Percentiles rank a stretch among this genome's conserved stretches.
Evolutionary conservation across 2,113 vertebrate genomes (phyloP).

Genomic region (Otocyon megalotis): DNA sequence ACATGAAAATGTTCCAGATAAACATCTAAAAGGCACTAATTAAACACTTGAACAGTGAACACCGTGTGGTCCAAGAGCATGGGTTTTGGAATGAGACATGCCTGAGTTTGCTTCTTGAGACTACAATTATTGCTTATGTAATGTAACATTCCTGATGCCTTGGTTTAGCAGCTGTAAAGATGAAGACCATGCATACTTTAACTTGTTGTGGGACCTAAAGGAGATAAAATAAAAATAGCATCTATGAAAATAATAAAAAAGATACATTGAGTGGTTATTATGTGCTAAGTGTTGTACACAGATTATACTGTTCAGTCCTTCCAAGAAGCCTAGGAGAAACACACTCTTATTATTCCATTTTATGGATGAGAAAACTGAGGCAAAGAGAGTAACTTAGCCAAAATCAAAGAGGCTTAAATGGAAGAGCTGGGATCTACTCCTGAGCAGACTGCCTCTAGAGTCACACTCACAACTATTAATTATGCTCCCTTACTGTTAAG

Average conservation of each 20-base stretch:
- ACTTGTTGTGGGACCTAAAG: not conserved
- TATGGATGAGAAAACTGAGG: not conserved
- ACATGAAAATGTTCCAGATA: too few species aligned
- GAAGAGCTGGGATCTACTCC: too few species aligned
- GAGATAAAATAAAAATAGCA: not conserved
- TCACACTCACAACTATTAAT: not conserved
- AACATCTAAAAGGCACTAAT: not conserved
- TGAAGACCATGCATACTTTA: not conserved
- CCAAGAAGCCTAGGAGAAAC: not conserved
- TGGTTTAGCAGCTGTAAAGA: not conserved
- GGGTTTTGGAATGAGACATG: not conserved
- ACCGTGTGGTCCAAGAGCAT: fast-evolving
- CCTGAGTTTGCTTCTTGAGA: not conserved
- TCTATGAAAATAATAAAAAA: not conserved
- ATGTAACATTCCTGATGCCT: not conserved
- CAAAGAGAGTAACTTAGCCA: not conserved
- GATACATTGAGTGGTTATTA: not conserved
- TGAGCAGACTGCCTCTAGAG: not conserved
- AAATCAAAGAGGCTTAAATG: not conserved
- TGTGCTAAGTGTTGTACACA: not conserved
- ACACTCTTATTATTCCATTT: not conserved
- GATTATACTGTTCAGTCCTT: not conserved
- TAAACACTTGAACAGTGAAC: not conserved
- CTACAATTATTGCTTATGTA: not conserved
- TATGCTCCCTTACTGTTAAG: not conserved